Percentiles rank a stretch among this genome's conserved stretches.
phyloP scores from a whole-genome alignment of 2,113 vertebrate genomes.

The Sterrhoptilus dennistouni region DNA sequence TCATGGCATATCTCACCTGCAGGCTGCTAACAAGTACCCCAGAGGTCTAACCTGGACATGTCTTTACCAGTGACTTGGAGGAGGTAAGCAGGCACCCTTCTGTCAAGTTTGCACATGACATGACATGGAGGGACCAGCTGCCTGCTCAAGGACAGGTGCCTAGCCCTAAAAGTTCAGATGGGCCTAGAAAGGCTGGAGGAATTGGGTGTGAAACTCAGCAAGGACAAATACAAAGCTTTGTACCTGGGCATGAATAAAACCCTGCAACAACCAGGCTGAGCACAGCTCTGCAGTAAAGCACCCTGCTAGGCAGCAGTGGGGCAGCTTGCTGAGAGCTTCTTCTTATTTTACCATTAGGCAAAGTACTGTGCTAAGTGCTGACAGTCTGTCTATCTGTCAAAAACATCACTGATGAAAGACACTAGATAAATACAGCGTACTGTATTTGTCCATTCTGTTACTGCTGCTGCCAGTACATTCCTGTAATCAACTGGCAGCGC shows the following conservation, averaged over 20 bases:
- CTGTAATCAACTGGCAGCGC: not conserved
- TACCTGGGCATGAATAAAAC: not conserved
- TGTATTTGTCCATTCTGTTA: not conserved
- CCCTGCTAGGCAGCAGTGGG: not conserved
- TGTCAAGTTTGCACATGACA: not conserved
- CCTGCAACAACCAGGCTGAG: not conserved
- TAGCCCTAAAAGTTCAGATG: too few species aligned
- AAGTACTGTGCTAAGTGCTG: not conserved
- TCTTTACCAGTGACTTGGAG: not conserved
- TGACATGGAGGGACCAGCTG: fast-evolving
- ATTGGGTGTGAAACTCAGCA: not conserved
- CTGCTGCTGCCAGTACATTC: not conserved
- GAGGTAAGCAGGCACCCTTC: not conserved
- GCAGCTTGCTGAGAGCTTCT: not conserved
- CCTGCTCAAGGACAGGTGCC: not conserved
- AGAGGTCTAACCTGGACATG: not conserved
- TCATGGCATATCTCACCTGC: not conserved
- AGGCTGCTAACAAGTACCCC: not conserved
- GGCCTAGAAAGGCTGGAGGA: not conserved
- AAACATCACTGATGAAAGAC: not conserved
- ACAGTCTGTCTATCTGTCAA: not conserved
- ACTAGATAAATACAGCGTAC: not conserved
- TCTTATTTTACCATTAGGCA: not conserved
- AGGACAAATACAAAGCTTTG: not conserved
- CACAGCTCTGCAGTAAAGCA: not conserved